phyloP scores from a whole-genome alignment of 2,113 vertebrate genomes.

The Motacilla alba region DNA sequence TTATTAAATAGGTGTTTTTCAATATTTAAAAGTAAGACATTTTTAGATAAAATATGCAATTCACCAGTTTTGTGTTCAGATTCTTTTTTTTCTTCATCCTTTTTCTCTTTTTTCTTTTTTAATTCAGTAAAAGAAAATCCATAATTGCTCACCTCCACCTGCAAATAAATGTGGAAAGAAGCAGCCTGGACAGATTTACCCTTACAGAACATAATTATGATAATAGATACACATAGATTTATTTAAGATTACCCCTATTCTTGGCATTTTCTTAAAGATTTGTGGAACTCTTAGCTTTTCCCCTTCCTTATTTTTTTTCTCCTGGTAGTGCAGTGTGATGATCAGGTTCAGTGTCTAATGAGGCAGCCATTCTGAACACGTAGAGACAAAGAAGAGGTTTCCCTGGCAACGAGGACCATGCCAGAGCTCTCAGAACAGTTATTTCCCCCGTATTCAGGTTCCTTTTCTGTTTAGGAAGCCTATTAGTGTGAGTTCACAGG shows the following conservation, averaged over 20 bases:
- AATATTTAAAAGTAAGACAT: background rate
- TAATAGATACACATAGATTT: background rate
- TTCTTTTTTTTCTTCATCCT: fast-evolving
- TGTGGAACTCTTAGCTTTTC: slow-evolving; percentile 49
- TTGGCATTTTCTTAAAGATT: slow-evolving; percentile 57
- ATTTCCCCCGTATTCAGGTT: slow-evolving; percentile 51
- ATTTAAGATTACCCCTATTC: background rate
- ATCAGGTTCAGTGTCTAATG: slow-evolving; percentile 71
- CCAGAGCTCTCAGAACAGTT: slow-evolving; percentile 72
- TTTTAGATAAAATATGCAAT: background rate
- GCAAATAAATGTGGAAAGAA: background rate
- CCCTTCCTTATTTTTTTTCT: background rate
- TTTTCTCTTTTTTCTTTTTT: background rate
- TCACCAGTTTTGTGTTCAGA: background rate
- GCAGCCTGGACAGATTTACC: slow-evolving; percentile 12
- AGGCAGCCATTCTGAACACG: slow-evolving; percentile 78
- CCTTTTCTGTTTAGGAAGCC: slow-evolving; percentile 65
- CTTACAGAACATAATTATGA: background rate
- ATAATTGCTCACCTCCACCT: slow-evolving; percentile 4
- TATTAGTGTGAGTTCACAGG: slow-evolving; percentile 60
- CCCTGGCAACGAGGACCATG: slow-evolving; percentile 76
- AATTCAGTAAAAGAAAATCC: background rate
- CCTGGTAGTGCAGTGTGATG: slow-evolving; percentile 8
- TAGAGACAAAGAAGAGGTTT: slow-evolving; percentile 81
- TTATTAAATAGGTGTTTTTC: background rate